Evolutionary conservation across 2,113 vertebrate species (phyloP).

Genomic region (Gallinago media): DNA sequence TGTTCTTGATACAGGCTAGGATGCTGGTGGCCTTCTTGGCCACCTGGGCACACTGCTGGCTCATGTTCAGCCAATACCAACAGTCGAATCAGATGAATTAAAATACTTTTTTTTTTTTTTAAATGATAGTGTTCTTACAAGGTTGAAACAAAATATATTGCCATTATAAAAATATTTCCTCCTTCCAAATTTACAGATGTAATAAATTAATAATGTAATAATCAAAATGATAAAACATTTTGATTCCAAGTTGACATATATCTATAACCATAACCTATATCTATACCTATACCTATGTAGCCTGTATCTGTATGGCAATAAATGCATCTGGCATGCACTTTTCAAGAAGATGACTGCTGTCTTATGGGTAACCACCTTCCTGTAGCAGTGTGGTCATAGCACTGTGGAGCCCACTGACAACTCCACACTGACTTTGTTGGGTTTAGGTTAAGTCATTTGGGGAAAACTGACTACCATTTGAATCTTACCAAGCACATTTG

Average conservation of each 20-base stretch:
- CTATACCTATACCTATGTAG: not conserved
- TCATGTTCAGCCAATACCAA: not conserved
- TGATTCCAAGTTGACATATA: not conserved
- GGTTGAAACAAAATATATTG: not conserved
- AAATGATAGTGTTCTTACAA: not conserved
- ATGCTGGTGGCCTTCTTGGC: no score
- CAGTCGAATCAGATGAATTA: not conserved
- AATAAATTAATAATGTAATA: not conserved
- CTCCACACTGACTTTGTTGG: not conserved
- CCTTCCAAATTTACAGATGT: not conserved
- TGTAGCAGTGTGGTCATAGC: not conserved
- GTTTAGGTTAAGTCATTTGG: not conserved
- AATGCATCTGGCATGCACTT: not conserved
- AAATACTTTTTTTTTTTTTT: not conserved
- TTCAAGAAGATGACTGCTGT: not conserved
- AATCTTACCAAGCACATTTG: not conserved
- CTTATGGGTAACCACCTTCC: rapidly evolving
- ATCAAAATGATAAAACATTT: not conserved
- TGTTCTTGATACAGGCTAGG: no score
- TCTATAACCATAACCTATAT: not conserved
- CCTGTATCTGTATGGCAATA: not conserved
- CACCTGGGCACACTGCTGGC: no score
- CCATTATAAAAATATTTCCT: not conserved
- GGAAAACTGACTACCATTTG: not conserved
- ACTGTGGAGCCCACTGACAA: not conserved